Evolutionary conservation across 2,113 vertebrate genomes (phyloP).

Genomic region (Cyanistes caeruleus): DNA sequence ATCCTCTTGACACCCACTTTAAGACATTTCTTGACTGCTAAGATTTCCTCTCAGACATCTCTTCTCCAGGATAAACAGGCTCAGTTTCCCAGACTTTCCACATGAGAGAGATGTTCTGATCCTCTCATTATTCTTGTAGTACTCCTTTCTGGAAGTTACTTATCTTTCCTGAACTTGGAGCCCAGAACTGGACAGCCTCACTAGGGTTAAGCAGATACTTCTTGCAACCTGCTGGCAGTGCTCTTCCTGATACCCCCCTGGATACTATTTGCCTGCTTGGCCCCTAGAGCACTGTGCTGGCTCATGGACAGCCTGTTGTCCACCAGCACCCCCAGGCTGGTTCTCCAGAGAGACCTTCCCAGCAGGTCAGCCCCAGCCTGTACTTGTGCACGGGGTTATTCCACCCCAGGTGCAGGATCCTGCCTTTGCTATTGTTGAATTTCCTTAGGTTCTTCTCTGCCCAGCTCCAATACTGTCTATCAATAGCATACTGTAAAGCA

Average conservation of each 20-base stretch:
- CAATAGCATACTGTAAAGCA: neutral
- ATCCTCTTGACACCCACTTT: neutral
- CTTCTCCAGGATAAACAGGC: neutral
- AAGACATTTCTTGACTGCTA: no score
- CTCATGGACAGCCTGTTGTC: neutral
- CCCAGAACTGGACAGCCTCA: neutral
- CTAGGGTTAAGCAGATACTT: neutral
- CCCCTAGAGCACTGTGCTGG: neutral
- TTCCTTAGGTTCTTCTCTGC: fast-evolving
- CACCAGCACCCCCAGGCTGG: neutral
- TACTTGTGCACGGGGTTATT: neutral
- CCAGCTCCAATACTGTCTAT: neutral
- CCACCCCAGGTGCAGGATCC: no score
- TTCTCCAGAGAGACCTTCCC: neutral
- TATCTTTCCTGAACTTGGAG: neutral
- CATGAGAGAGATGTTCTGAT: neutral
- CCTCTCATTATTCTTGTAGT: neutral
- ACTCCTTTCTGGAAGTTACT: neutral
- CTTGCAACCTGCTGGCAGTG: neutral
- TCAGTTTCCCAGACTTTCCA: neutral
- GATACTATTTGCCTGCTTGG: neutral
- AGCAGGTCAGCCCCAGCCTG: neutral
- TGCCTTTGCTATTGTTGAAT: neutral
- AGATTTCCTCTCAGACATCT: neutral
- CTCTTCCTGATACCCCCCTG: neutral